These are phyloP conservation scores for Edolisoma coerulescens DNA, from an alignment of 2,113 vertebrate genomes.

Conservation along the genomic window DNA sequence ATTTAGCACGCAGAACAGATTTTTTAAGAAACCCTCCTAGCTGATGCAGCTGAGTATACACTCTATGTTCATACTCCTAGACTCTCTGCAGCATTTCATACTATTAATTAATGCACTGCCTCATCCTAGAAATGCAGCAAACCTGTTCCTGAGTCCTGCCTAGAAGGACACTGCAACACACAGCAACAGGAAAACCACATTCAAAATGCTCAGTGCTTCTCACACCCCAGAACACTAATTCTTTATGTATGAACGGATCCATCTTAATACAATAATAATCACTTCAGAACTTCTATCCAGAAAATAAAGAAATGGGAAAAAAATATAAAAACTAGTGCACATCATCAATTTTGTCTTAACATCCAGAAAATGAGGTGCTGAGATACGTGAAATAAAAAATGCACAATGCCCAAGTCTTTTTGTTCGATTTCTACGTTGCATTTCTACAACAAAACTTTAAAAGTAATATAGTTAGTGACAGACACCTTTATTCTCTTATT, in stretches of 20 bases:
- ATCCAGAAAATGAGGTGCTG: not conserved
- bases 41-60: no score
- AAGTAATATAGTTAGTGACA: not conserved
- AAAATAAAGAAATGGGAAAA: not conserved
- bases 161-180: not conserved
- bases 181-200: not conserved
- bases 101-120: not conserved
- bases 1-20: not conserved
- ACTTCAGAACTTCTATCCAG: not conserved
- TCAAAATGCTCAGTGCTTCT: not conserved
- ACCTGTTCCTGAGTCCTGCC: not conserved
- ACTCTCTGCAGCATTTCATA: not conserved
- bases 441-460: not conserved
- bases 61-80: no score
- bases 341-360: not conserved
- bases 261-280: not conserved
- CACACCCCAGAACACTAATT: not conserved
- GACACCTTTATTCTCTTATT: not conserved
- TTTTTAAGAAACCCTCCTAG: not conserved
- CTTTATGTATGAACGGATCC: not conserved
- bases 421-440: not conserved
- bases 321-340: not conserved
- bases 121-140: not conserved
- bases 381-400: not conserved
- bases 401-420: not conserved